Base-by-base conservation (phyloP, 2,888 invertebrate genomes). In the Caenorhabditis becei region DNA sequence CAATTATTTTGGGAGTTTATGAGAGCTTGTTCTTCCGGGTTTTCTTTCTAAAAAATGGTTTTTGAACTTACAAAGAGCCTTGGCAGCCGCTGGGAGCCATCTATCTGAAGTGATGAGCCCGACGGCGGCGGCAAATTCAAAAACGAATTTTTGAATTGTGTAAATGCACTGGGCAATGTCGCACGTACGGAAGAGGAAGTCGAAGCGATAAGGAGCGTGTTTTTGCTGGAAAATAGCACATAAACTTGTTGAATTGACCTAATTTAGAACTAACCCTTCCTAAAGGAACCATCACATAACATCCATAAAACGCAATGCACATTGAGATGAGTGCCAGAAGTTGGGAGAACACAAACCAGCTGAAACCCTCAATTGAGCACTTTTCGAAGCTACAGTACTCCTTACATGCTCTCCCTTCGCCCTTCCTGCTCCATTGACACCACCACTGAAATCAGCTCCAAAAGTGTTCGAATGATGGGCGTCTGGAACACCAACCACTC, bases 401-500 rank as follows among this genome's bases (percentile, higher is more conserved):
- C 74, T 54, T 54, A 80, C 77, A 71, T 53, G 67, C 71, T 72
- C 28, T 81, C 80, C 20, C 80, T 24, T 44, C 71, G 47, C 20
- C 80, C 80, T 26, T 75, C 80, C 37, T 77, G 80, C 70, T 89
- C 90, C 83, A 90, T 86, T 59, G 89, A 90, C 14, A 91, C 89
- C 26, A 88, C 88, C 8, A 90, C 86, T 59, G 86, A 88, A 24
- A 87, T 66, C 11, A 89, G 69, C 58, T 90, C 90, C n/a, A 90
- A 81, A 1, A 86, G 56, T 11, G 88, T 87, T 61, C 90, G 82
- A 4, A 90, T 80, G 16, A 90, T 82, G n/a, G 90, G 90, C 16
- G 90, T 88, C 65, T 90, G 90, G 63, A 90, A 90, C 3, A 90
- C 90, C 3, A 89, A 70, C 90, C 90, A 90, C 77, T 90, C 90